These are phyloP conservation scores for Neocloeon triangulifer DNA, from an alignment of 1,140 invertebrate genomes.

Conservation along the genomic window DNA sequence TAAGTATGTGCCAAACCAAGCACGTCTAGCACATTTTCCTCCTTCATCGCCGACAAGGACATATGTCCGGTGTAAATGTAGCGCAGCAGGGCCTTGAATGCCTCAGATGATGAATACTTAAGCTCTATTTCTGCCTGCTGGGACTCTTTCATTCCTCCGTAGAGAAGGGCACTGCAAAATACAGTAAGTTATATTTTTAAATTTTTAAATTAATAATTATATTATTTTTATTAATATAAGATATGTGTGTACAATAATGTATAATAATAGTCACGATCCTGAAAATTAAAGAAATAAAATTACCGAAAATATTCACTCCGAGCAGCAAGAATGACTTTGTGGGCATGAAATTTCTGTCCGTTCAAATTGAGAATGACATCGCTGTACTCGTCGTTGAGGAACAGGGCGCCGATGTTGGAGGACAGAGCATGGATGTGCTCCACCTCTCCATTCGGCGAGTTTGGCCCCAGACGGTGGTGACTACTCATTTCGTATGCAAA, in stretches of 20 bases:
- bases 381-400: constrained; percentile 68
- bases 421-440: constrained; percentile 33
- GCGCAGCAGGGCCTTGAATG: constrained; percentile 74
- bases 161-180: constrained; percentile 44
- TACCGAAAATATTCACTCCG: constrained; percentile 87
- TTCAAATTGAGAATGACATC: constrained; percentile 81
- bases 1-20: constrained; percentile 80
- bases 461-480: constrained; percentile 23
- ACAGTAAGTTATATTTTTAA: constrained; percentile 1
- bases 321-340: constrained; percentile 78
- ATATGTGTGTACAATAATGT: no score
- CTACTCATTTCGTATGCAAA: no score
- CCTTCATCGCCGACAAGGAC: constrained; percentile 38
- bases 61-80: constrained; percentile 92
- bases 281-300: no score
- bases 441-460: constrained; percentile 23
- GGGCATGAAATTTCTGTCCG: constrained; percentile 58
- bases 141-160: constrained; percentile 78
- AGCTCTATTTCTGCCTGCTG: constrained; percentile 61
- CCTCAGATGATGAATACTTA: constrained; percentile 58
- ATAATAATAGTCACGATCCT: no score
- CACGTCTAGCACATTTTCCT: constrained; percentile 69
- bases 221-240: no score
- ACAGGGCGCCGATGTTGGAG: constrained; percentile 59
- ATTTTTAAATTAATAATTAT: no score